Percentiles rank a stretch among this genome's conserved stretches.
Conservation (phyloP, 2,888 invertebrate species). For the Oligia strigilis region DNA sequence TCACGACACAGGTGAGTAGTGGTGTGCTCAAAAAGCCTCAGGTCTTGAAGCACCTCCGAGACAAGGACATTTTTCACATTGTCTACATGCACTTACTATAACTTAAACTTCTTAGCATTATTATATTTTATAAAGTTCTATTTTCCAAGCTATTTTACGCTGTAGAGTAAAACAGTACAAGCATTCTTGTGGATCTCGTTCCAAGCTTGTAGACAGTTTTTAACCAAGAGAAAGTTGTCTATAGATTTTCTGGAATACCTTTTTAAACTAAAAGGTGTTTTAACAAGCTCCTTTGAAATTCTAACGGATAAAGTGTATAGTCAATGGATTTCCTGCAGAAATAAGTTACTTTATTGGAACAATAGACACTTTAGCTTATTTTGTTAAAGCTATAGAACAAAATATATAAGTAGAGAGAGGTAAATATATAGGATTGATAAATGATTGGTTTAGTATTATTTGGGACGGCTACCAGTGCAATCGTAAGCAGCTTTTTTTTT, state of each 20-base stretch:
- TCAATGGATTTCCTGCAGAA: constrained; percentile 1
- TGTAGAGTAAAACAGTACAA: constrained; percentile 16
- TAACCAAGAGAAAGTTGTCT: constrained; percentile 18
- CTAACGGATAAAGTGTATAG: background rate
- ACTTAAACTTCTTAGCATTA: background rate
- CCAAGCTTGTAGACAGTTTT: constrained; percentile 1
- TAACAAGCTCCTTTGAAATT: constrained; percentile 31
- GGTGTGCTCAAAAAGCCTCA: too few species aligned
- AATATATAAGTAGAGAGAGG: background rate
- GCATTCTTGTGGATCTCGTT: constrained; percentile 5
- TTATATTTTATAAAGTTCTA: background rate
- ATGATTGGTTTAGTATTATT: too few species aligned
- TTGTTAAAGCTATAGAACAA: background rate
- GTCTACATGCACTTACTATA: background rate
- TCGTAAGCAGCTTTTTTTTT: too few species aligned
- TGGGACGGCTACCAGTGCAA: too few species aligned
- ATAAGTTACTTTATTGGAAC: background rate
- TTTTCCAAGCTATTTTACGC: constrained; percentile 28
- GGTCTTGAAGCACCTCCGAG: background rate
- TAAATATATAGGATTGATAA: too few species aligned
- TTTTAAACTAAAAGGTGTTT: constrained; percentile 13
- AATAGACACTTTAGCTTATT: background rate
- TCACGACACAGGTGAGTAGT: too few species aligned
- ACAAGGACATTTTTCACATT: background rate
- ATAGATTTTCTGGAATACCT: background rate